Evolutionary conservation across 2,797 vertebrate species (phyloP), one percentile per base, ranked within the genome.

Genomic region (Sebastes umbrosus): DNA sequence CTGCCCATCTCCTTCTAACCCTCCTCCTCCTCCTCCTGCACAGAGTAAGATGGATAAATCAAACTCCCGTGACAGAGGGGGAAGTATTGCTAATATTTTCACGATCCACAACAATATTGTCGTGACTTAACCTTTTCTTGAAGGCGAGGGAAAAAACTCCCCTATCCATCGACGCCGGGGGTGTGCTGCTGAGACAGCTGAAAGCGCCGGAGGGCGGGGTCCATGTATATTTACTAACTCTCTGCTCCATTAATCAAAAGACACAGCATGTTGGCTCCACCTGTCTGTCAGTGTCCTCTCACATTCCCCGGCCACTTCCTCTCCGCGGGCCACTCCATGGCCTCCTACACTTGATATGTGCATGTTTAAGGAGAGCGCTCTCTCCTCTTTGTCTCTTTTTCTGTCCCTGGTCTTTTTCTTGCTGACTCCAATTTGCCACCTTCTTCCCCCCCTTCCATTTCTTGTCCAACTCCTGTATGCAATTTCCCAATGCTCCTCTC

Each of bases 201-300:
- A 93, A 94, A 91, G 80, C 82, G 82, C 90, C 31, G 67, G 87
- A 91, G 93, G 94, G 94, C 74, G 91, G 90, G 90, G 85, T 71
- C 92, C 93, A 95, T 95, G 95, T 96, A 95, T 96, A 96, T 96
- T 96, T 94, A 96, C 94, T 84, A 94, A 90, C 89, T 85, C 88
- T 71, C 67, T 18, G 83, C 90, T 92, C 91, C 90, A 96, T 96
- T 94, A 93, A 95, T 96, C 95, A 96, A 92, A 91, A 92, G 90
- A 85, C 87, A 82, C 84, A 84, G 81, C 73, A 84, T 80, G 84
- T 88, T 84, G 89, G 84, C 92, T 93, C 89, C 87, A 90, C 85
- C 89, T 93, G 94, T 94, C 94, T 90, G 81, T 96, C 94, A 94
- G 87, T 91, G 91, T 94, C 92, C 80, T 84, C 85, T 87, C 88